Base-by-base conservation (phyloP, 2,888 invertebrate genomes). In the Anorthoa munda region DNA sequence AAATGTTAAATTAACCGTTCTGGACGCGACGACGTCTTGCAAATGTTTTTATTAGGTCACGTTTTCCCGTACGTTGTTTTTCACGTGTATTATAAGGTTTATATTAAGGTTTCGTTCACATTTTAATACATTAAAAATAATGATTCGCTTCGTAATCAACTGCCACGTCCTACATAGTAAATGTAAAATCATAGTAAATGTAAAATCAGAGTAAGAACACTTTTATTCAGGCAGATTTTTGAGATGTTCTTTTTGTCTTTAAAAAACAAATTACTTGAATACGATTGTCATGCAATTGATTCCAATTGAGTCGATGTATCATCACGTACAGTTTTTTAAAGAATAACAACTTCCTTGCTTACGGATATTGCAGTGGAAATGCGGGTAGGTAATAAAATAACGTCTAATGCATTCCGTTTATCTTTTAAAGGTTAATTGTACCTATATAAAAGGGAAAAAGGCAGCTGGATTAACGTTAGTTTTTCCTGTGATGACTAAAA, bases 401-500 rank as follows among this genome's bases (percentile, higher is more conserved):
- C 48, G 23, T 60, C 15, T 55, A 45, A 45, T 58, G 26, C 45
- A 81, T 69, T 39, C 63, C 26, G 39, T 63, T 67, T 64, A 69
- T 65, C 51, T 64, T 67, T 58, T 50, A 65, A 78, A 78, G 67
- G 79, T 66, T 51, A 82, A 17, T n/a, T 63, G 48, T 66, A 39
- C 9, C 39, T 39, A 50, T 26, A 77, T 53, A 56, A 72, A 82
- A 68, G 61, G 72, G 59, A 66, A 82, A 82, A 50, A 79, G 55
- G 39, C 72, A 71, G 63, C 65, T 71, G 70, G 51, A 39, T 77
- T 66, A 70, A 77, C 58, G 48, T 77, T 23, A 66, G 82, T 51
- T 79, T 79, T 79, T 79, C 79, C 77, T 77, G 50, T 55, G 39
- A 66, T 81, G 82, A 77, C 56, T 39, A 70, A 77, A 21, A 66